Evolutionary conservation across 2,888 invertebrate genomes (phyloP), one percentile per base, ranked within the genome.

Genomic region (Machimus rusticus): DNA sequence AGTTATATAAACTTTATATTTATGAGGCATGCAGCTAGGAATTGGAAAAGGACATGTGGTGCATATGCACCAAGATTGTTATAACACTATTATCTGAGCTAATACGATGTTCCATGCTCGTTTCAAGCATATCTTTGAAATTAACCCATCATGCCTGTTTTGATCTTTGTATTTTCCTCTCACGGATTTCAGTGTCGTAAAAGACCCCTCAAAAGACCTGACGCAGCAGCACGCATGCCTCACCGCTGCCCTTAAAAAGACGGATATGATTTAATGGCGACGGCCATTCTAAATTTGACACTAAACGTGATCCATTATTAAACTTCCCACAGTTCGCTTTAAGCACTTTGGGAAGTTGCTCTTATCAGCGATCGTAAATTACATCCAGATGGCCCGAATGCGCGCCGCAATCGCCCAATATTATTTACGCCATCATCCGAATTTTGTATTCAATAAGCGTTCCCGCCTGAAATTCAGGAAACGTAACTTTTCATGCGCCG

Each of bases 401-500:
- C 79, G 46, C 5, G 23, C 46, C 79, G 51, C 51, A 78, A 78
- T 39, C 78, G 76, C 14, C 43, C 37, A 46, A 78, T 78, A 78
- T 78, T 43, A 43, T 78, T 78, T 78, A 78, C 78, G 43, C 43
- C 78, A 16, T 66, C 76, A 76, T 78, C 78, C 78, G 6, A 43
- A 66, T 66, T 78, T 78, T 78, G 78, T 78, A 78, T 78, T 78
- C 78, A 78, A 78, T 78, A 43, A 23, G 14, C 43, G 78, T 78
- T 43, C 37, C 46, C 51, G 51, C 28, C 66, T 66, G 66, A 66
- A 46, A 79, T 79, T 79, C 79, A 79, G 79, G 79, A 79, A 79
- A 79, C 79, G 79, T 79, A 46, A 79, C 79, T 79, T 79, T 79
- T 79, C 51, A 79, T 79, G 79, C 55, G 79, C 79, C 79, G 79